phyloP scores from a whole-genome alignment of 2,113 vertebrate genomes.

The Aptenodytes patagonicus region DNA sequence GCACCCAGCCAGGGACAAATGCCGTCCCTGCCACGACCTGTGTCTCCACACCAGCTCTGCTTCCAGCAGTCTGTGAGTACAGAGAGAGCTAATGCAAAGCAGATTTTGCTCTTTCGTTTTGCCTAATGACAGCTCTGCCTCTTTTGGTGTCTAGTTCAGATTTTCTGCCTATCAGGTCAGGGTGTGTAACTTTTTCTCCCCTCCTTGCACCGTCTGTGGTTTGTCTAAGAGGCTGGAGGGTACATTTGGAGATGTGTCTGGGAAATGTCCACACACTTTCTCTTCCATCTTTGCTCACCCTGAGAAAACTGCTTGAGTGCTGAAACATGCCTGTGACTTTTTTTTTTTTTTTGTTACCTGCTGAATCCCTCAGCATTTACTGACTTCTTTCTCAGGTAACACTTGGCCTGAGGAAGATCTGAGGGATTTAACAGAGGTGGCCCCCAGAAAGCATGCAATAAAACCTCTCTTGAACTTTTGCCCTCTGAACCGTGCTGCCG shows the following conservation, averaged over 20 bases:
- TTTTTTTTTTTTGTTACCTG: neutral
- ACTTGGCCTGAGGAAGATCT: slow-evolving; percentile 8
- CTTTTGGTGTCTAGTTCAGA: neutral
- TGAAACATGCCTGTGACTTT: neutral
- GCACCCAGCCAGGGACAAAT: neutral
- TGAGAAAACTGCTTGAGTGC: neutral
- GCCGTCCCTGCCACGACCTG: neutral
- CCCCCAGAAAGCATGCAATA: slow-evolving; percentile 24
- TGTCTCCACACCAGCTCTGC: neutral
- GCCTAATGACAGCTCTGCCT: neutral
- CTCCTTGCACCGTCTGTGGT: neutral
- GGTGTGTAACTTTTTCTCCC: neutral
- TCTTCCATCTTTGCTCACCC: neutral
- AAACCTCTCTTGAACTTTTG: slow-evolving; percentile 65
- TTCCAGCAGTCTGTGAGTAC: neutral
- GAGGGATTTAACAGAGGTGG: neutral
- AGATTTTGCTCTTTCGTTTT: neutral
- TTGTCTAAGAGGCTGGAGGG: neutral
- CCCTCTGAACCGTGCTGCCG: neutral
- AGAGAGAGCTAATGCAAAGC: neutral
- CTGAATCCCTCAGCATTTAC: neutral
- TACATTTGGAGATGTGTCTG: neutral
- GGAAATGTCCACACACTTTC: neutral
- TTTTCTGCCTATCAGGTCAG: neutral
- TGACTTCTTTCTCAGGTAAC: slow-evolving; percentile 28